phyloP scores from a whole-genome alignment of 1,140 invertebrate species.

The Bathynomus jamesi region DNA sequence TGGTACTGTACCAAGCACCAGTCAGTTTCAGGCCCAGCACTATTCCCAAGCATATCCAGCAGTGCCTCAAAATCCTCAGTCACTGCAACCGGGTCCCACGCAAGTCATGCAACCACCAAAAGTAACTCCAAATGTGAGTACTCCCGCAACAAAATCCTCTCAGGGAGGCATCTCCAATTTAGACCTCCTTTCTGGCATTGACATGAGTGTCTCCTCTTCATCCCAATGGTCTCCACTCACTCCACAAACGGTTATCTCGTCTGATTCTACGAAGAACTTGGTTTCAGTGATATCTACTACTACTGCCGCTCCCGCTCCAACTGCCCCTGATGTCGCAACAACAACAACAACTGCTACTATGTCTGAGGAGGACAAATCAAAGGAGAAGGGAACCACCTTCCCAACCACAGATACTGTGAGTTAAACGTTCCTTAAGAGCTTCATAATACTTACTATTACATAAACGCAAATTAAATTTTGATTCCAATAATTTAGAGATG shows the following conservation, averaged over 20 bases:
- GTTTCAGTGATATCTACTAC: no score
- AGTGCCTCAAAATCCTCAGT: constrained; percentile 11
- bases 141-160: constrained; percentile 15
- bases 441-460: no score
- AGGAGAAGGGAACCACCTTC: no score
- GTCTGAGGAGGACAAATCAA: no score
- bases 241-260: constrained; percentile 42
- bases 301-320: no score
- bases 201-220: constrained; percentile 53
- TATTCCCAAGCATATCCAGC: constrained; percentile 16
- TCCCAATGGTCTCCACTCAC: constrained; percentile 59
- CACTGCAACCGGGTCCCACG: not conserved
- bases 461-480: no score
- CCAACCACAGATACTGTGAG: no score
- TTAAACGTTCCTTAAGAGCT: no score
- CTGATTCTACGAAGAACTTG: not conserved
- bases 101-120: not conserved
- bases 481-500: no score
- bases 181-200: constrained; percentile 66
- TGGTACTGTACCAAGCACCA: not conserved
- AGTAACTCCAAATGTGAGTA: not conserved
- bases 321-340: constrained; percentile 4
- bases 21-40: constrained; percentile 26
- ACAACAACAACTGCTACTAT: constrained; percentile 5
- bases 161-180: constrained; percentile 50